Evolutionary conservation across 2,797 vertebrate genomes (phyloP), one percentile per base, ranked within the genome.

Genomic region (Ispidina picta): DNA sequence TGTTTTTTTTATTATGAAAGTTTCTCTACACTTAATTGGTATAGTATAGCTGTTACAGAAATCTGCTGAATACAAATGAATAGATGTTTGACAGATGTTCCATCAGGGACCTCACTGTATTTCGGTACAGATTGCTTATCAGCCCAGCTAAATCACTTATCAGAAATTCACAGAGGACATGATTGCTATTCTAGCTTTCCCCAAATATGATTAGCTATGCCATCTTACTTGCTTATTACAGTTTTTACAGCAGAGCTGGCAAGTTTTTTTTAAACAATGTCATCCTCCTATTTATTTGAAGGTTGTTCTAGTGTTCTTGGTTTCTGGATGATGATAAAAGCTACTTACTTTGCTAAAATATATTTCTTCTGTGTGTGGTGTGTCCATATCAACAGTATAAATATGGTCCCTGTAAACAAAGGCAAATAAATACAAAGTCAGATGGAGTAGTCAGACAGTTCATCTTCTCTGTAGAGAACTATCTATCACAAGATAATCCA

Each of bases 331-430:
- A 92, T 44, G n/a, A 70, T 74, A 91, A 89, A 97, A 95, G 86
- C 85, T 92, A 98, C 99, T 99, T 98, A 99, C 99, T 98, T 99
- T 99, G 97, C 97, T 99, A 98, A 99, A 99, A 97, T 98, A 99
- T 98, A 99, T 99, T 98, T 99, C 99, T 86, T 99, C 98, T 89
- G 98, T 96, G 95, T 98, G 97, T 95, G 98, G 98, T 84, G 98
- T 98, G 94, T 99, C 99, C 86, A 99, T 98, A 97, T 99, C 99
- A 97, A 99, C 98, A 62, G 99, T 98, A 98, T 99, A 99, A 97
- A 99, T 99, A 97, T 99, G 99, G 98, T 99, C 99, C 97, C 99
- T 99, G 97, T 33, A 92, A 98, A 97, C 20, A 97, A 97, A 97
- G 55, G 83, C 64, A 95, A 96, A 97, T 62, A n/a, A 96, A 96